These are phyloP conservation scores for Rhynchopsitta pachyrhyncha DNA, from an alignment of 2,113 vertebrate species.

Conservation along the genomic window DNA sequence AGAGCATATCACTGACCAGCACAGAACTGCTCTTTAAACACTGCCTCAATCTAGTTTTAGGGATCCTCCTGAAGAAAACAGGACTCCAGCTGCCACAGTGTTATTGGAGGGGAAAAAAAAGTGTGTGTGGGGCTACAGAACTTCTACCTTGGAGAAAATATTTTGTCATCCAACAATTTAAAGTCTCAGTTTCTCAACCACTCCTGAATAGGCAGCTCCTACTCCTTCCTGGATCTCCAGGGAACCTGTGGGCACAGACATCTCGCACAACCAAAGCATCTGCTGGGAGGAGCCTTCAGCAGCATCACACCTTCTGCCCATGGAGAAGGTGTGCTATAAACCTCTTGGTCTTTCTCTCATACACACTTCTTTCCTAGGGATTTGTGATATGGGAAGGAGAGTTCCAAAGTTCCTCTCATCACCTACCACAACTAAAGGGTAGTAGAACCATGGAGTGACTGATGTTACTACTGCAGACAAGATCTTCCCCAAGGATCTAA, in stretches of 20 bases:
- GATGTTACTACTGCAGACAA: not conserved
- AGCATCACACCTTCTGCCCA: not conserved
- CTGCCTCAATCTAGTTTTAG: not conserved
- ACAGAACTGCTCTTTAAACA: not conserved
- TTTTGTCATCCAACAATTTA: not conserved
- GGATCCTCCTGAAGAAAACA: not conserved
- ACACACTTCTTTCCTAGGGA: not conserved
- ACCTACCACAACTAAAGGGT: not conserved
- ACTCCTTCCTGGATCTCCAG: not conserved
- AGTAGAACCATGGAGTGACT: not conserved
- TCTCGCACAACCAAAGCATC: not conserved
- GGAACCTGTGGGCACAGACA: not conserved
- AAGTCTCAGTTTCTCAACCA: not conserved
- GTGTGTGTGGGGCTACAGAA: not conserved
- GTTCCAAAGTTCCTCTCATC: not conserved
- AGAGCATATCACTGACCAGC: accelerated
- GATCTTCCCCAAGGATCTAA: not conserved
- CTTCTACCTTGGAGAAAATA: not conserved
- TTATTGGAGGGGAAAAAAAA: not conserved
- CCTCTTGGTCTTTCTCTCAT: not conserved
- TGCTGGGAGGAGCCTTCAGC: not conserved
- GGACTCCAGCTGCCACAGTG: not conserved
- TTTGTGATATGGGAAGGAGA: not conserved
- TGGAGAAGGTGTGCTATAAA: not conserved
- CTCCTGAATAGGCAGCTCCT: not conserved